A percentile compares a stretch with the other conserved stretches of the same genome.
Conservation (phyloP, 2,888 invertebrate genomes). For the Resseliella maxima region DNA sequence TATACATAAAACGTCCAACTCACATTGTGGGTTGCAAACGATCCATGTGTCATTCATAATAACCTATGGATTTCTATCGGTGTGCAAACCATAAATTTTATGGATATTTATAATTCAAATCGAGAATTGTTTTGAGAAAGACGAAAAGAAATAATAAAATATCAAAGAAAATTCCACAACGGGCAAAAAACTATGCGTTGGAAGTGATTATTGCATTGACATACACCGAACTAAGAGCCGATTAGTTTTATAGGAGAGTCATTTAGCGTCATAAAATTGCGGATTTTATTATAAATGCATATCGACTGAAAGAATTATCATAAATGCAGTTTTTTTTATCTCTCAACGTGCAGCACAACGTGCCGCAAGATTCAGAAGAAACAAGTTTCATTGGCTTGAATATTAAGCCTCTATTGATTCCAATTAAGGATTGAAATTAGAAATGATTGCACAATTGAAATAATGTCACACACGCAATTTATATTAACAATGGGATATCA, state of each 20-base stretch:
- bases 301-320: background rate
- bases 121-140: background rate
- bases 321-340: background rate
- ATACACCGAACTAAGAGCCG: background rate
- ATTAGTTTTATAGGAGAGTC: background rate
- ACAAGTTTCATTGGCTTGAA: background rate
- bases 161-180: background rate
- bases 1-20: background rate
- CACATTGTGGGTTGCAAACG: background rate
- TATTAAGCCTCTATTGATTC: background rate
- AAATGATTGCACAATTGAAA: slow-evolving; percentile 16
- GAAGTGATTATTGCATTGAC: slow-evolving; percentile 41
- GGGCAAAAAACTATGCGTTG: slow-evolving; percentile 7
- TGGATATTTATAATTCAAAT: background rate
- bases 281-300: slow-evolving; percentile 4
- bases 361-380: background rate
- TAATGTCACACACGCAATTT: slow-evolving; percentile 1
- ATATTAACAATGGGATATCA: background rate
- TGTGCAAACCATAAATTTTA: slow-evolving; percentile 5
- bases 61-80: background rate
- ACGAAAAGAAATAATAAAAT: background rate
- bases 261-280: background rate
- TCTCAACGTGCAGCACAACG: too few relatives aligned
- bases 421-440: slow-evolving; percentile 11
- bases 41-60: slow-evolving; percentile 29